These are phyloP conservation scores for Melikaiella ostensackeni DNA, from an alignment of 2,888 invertebrate species.

Conservation along the genomic window DNA sequence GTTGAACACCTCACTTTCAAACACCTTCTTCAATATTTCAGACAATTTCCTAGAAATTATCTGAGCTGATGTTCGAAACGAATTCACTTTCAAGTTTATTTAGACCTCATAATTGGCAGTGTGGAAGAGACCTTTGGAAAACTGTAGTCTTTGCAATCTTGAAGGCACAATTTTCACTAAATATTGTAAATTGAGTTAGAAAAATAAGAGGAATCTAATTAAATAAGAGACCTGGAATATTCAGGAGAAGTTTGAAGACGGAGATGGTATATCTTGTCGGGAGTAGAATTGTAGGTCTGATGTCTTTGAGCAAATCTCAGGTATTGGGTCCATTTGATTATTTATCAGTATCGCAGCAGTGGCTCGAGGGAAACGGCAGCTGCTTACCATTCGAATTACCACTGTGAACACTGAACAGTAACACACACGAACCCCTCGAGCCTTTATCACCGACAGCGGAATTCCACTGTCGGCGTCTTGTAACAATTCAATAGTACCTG, in stretches of 20 bases:
- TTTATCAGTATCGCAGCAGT: slow-evolving; percentile 26
- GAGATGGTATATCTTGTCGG: neutral
- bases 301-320: slow-evolving; percentile 39
- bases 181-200: neutral
- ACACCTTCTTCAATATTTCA: neutral
- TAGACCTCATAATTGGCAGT: neutral
- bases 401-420: neutral
- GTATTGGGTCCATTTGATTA: slow-evolving; percentile 26
- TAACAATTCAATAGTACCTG: slow-evolving; percentile 18
- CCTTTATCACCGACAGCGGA: slow-evolving; percentile 29
- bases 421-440: neutral
- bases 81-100: neutral
- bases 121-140: neutral
- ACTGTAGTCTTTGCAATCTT: neutral
- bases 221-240: neutral
- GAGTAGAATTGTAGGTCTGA: slow-evolving; percentile 5
- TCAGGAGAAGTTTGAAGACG: neutral
- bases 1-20: neutral
- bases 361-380: slow-evolving; percentile 23
- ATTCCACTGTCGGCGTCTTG: neutral
- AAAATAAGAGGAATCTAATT: neutral
- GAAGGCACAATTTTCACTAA: slow-evolving; percentile 13
- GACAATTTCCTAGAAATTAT: neutral
- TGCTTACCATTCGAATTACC: slow-evolving; percentile 28
- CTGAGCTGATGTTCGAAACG: neutral